phyloP scores from a whole-genome alignment of 1,140 invertebrate genomes.

The Ruditapes philippinarum region DNA sequence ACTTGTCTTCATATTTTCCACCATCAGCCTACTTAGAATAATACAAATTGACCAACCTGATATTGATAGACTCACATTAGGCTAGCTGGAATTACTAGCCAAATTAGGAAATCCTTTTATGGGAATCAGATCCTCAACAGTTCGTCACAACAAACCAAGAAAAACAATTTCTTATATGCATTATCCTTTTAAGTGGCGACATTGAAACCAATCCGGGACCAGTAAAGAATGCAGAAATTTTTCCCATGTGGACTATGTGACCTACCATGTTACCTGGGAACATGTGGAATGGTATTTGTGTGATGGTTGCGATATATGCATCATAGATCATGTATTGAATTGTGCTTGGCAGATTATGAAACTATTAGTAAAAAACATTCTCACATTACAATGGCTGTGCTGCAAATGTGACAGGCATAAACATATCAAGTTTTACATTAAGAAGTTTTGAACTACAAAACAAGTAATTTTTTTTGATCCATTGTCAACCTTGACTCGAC shows the following conservation, averaged over 20 bases:
- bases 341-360: conserved; percentile 50
- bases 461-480: conserved; percentile 30
- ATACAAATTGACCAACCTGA: background rate
- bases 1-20: conserved; percentile 7
- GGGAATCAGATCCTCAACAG: conserved; percentile 16
- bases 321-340: conserved; percentile 55
- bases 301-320: conserved; percentile 64
- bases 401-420: conserved; percentile 60
- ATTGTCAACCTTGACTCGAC: conserved; percentile 15
- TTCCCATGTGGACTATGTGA: conserved; percentile 65
- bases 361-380: conserved; percentile 50
- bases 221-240: conserved; percentile 10
- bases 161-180: conserved; percentile 23
- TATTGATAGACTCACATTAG: background rate
- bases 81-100: background rate
- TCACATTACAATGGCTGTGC: conserved; percentile 41
- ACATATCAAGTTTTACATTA: conserved; percentile 33
- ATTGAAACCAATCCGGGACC: conserved; percentile 59
- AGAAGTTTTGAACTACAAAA: conserved; percentile 30
- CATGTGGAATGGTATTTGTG: conserved; percentile 23
- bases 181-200: conserved; percentile 49
- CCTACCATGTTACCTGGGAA: conserved; percentile 38
- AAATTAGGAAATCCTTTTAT: background rate
- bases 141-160: conserved; percentile 4
- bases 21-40: conserved; percentile 11